A percentile compares a stretch with the other conserved stretches of the same genome.
These are phyloP conservation scores for Heliconius nattereri DNA, from an alignment of 1,140 invertebrate genomes.

Conservation along the genomic window DNA sequence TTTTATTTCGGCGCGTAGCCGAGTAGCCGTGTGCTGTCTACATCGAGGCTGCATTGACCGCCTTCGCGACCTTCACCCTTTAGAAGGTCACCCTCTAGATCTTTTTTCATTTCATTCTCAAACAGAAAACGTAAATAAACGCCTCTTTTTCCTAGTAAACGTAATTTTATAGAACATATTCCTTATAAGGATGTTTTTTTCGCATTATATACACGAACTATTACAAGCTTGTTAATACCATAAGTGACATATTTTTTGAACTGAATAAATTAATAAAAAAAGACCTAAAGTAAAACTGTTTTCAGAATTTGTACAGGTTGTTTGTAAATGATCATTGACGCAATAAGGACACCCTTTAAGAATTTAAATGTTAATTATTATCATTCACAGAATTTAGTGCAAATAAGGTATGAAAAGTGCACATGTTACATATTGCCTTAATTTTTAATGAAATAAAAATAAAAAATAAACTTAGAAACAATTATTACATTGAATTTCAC, in stretches of 20 bases:
- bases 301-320: too few relatives aligned
- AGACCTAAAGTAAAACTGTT: neutral
- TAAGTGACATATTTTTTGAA: neutral
- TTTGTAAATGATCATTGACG: too few relatives aligned
- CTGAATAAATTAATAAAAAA: neutral
- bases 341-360: too few relatives aligned
- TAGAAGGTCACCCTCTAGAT: neutral
- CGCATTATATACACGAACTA: neutral
- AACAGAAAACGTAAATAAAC: neutral
- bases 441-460: too few relatives aligned
- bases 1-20: slow-evolving; percentile 61
- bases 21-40: slow-evolving; percentile 54
- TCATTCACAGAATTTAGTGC: too few relatives aligned
- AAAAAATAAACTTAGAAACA: too few relatives aligned
- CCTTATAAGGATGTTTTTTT: neutral
- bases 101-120: neutral
- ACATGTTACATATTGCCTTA: too few relatives aligned
- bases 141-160: neutral
- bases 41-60: slow-evolving; percentile 37
- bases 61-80: slow-evolving; percentile 59
- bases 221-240: neutral
- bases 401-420: too few relatives aligned
- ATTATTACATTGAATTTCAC: too few relatives aligned
- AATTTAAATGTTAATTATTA: too few relatives aligned
- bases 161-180: neutral